Base-by-base conservation (phyloP, 2,888 invertebrate species). In the Volucella bombylans region DNA sequence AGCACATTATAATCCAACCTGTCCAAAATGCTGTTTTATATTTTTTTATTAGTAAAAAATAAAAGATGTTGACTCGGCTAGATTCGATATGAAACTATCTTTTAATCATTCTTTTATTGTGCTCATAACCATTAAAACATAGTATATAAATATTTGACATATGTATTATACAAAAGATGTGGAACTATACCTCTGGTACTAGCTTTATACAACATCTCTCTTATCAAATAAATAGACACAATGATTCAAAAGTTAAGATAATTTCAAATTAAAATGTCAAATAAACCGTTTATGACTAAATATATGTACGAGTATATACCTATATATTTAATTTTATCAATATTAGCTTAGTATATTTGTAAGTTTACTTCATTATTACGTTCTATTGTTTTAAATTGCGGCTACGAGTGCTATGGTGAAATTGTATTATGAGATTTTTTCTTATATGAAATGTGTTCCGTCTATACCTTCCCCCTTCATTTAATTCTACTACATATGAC, bases 391-490 rank as follows among this genome's bases (percentile, higher is more conserved):
- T 45, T 10, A 45, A 45, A n/a, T 4, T 45, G 45, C 45, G 45
- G 45, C 45, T 45, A 45, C 45, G 45, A 45, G 45, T 45, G 45
- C 12, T 45, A 45, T 45, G 45, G 23, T 23, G 23, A 23, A 23
- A 23, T 23, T 23, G 23, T 23, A 23, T 23, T 23, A 23, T 23
- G 23, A 23, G 23, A 23, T 6, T 47, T 47, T 9, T 47, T 47
- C 14, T 50, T 50, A n/a, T 50, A n/a, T 23, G 23, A n/a, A n/a
- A n/a, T n/a, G n/a, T n/a, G n/a, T n/a, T n/a, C n/a, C n/a, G n/a
- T n/a, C n/a, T n/a, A n/a, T 45, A 62, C 11, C 45, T 62, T n/a
- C 61, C 61, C 18, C 61, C 45, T 15, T 62, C 23, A 23, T 47
- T 47, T 62, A 62, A 62, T 14, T 50, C 50, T n/a, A 57, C 57